These are phyloP conservation scores for Heterodera schachtii DNA, from an alignment of 1,140 invertebrate species.

Conservation along the genomic window DNA sequence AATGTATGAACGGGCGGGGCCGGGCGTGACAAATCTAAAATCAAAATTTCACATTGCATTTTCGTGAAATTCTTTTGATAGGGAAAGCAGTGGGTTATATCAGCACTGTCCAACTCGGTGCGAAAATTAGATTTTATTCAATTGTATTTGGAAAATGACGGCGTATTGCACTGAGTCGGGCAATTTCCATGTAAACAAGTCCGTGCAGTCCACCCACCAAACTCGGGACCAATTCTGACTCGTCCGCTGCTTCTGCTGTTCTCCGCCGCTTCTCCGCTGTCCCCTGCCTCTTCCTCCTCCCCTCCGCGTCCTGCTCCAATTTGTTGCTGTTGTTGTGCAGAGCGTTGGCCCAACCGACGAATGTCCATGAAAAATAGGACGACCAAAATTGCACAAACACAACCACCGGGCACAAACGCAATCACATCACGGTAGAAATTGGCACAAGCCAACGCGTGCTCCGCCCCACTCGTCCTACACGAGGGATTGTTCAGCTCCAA, in stretches of 20 bases:
- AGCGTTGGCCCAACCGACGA: slow-evolving; percentile 21
- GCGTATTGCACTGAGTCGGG: no score
- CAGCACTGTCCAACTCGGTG: no score
- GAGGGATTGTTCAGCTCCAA: slow-evolving; percentile 74
- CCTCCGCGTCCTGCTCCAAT: neutral
- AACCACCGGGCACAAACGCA: slow-evolving; percentile 57
- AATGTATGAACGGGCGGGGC: neutral
- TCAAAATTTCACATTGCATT: no score
- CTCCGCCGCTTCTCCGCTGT: neutral
- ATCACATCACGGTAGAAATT: slow-evolving; percentile 58
- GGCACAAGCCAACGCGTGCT: slow-evolving; percentile 37
- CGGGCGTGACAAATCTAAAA: neutral
- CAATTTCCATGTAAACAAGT: neutral
- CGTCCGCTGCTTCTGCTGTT: neutral
- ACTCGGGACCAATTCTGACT: neutral
- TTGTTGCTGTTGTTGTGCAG: neutral
- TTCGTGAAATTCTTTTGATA: no score
- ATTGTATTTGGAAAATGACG: neutral
- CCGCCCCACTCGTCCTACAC: slow-evolving; percentile 42
- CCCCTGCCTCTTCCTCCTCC: no score
- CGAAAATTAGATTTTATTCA: no score
- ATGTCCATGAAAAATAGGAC: slow-evolving; percentile 53
- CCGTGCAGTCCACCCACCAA: neutral
- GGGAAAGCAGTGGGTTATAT: no score
- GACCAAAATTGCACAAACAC: slow-evolving; percentile 48